Evolutionary conservation across 2,113 vertebrate genomes (phyloP).

Genomic region (Stegastes partitus): DNA sequence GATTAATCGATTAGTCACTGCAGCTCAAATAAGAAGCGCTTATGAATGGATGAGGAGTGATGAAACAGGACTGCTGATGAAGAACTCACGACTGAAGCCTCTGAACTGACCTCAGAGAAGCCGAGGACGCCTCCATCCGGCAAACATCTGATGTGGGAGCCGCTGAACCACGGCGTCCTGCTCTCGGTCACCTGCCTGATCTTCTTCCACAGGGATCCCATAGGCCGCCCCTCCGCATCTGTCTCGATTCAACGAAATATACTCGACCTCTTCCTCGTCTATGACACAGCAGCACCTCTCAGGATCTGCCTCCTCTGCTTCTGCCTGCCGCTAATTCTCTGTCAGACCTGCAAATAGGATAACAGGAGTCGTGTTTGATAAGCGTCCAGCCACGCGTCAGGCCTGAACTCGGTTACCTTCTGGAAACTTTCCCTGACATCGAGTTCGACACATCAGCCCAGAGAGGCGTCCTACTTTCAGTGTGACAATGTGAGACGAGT

Average conservation of each 20-base stretch:
- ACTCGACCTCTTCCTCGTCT: not conserved
- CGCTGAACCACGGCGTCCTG: slow-evolving; percentile 49
- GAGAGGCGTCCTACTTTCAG: slow-evolving; percentile 19
- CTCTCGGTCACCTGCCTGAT: slow-evolving; percentile 49
- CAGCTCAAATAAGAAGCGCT: too few relatives aligned
- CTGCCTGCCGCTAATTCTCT: slow-evolving; percentile 43
- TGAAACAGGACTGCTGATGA: not conserved
- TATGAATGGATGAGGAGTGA: too few relatives aligned
- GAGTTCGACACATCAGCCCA: not conserved
- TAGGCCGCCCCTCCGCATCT: slow-evolving; percentile 37
- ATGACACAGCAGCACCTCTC: not conserved
- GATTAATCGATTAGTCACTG: too few relatives aligned
- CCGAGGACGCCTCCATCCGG: slow-evolving; percentile 11
- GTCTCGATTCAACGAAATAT: not conserved
- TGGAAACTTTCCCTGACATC: slow-evolving; percentile 12
- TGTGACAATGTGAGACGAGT: not conserved
- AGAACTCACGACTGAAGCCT: not conserved
- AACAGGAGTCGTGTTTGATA: slow-evolving; percentile 52
- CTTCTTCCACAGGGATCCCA: slow-evolving; percentile 72
- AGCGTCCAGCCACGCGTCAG: slow-evolving; percentile 13
- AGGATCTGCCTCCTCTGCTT: not conserved
- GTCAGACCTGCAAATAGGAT: slow-evolving; percentile 70
- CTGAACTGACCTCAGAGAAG: slow-evolving; percentile 60
- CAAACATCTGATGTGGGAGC: slow-evolving; percentile 35
- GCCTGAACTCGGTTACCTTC: slow-evolving; percentile 41